A percentile compares a stretch with the other conserved stretches of the same genome.
These are phyloP conservation scores for Polyodon spathula DNA, from an alignment of 2,113 vertebrate species.

Conservation along the genomic window DNA sequence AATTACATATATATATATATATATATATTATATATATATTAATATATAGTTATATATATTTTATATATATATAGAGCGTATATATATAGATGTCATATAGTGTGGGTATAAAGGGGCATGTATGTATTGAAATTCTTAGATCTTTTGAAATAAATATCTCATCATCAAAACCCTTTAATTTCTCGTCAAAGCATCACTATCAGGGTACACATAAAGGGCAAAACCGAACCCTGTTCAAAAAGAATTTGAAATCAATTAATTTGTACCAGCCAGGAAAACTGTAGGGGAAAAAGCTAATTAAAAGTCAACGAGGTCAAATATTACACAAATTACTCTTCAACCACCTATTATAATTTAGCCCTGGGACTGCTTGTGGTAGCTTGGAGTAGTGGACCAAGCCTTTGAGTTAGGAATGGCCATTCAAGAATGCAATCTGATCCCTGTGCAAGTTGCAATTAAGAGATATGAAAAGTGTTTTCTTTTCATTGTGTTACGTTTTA, in stretches of 20 bases:
- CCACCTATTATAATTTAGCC: neutral
- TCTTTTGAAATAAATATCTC: no score
- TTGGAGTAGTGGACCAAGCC: neutral
- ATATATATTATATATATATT: no score
- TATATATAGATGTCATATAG: no score
- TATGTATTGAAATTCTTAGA: no score
- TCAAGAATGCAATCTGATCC: neutral
- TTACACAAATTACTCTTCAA: neutral
- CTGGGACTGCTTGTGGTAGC: no score
- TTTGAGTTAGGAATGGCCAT: no score
- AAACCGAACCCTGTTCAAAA: neutral
- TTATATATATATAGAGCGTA: no score
- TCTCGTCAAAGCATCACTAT: neutral
- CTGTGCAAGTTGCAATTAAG: neutral
- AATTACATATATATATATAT: no score
- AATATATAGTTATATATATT: no score
- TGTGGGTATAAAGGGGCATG: no score
- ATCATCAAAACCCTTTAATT: neutral
- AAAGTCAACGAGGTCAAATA: neutral
- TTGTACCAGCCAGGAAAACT: conserved; percentile 1
- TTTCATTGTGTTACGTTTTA: no score
- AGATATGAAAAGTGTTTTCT: no score
- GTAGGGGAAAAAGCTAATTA: neutral
- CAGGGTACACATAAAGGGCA: neutral
- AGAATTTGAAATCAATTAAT: neutral